phyloP scores from a whole-genome alignment of 2,888 invertebrate species.

The Choristoneura rosaceana region DNA sequence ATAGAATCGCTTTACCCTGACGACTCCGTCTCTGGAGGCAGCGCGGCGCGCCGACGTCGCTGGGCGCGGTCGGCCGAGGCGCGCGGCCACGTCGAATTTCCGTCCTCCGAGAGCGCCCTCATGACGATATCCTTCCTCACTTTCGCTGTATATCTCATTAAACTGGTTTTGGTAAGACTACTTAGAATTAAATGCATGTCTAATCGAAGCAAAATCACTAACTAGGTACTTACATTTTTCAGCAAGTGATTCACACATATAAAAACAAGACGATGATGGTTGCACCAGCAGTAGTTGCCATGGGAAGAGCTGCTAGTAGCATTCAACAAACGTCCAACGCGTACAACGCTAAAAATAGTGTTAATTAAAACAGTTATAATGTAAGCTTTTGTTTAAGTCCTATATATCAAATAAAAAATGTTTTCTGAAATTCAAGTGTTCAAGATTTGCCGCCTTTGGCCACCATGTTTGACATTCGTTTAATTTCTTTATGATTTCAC shows the following conservation, averaged over 20 bases:
- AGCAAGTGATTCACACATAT: conserved; percentile 89
- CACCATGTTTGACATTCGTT: not conserved
- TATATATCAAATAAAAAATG: not conserved
- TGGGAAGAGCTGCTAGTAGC: conserved; percentile 59
- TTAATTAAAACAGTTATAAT: not conserved
- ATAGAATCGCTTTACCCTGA: conserved; percentile 81
- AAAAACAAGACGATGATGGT: conserved; percentile 86
- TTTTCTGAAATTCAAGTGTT: not conserved
- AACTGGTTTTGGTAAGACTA: conserved; percentile 90
- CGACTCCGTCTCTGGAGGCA: conserved; percentile 57
- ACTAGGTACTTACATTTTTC: conserved; percentile 55
- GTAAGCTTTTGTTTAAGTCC: not conserved
- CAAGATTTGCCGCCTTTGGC: not conserved
- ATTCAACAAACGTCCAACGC: conserved; percentile 9
- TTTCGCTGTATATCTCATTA: conserved; percentile 93
- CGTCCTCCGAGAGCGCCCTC: conserved; percentile 92
- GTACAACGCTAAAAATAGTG: not conserved
- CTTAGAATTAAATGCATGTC: not conserved
- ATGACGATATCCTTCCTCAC: conserved; percentile 94
- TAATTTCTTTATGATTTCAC: not conserved
- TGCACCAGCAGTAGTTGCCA: conserved; percentile 75
- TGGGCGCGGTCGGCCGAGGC: conserved; percentile 51
- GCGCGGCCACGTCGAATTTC: conserved; percentile 89
- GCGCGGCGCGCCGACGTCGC: conserved; percentile 53
- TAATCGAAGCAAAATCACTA: not conserved